Conservation (phyloP, 2,888 invertebrate species). For the Itoplectis maculator region DNA sequence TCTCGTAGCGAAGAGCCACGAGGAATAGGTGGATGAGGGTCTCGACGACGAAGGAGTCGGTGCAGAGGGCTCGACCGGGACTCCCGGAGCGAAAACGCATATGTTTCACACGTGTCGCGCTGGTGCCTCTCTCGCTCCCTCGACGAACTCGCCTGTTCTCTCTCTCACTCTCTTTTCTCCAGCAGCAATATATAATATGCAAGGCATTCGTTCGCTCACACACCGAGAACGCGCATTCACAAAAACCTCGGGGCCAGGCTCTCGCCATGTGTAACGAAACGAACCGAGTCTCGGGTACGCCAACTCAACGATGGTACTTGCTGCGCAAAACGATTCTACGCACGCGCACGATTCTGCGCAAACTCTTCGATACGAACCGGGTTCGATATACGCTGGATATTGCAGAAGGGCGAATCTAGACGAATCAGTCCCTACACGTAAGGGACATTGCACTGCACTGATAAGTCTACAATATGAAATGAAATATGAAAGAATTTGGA, state of each 20-base stretch:
- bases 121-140: neutral
- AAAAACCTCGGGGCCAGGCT: slow-evolving; percentile 62
- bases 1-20: slow-evolving; percentile 30
- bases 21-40: slow-evolving; percentile 58
- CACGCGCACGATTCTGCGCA: neutral
- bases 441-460: no score
- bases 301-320: neutral
- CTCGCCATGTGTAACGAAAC: slow-evolving; percentile 63
- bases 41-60: slow-evolving; percentile 23
- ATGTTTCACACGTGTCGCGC: slow-evolving; percentile 76
- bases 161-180: slow-evolving; percentile 34
- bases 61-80: slow-evolving; percentile 57
- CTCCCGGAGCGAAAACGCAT: slow-evolving; percentile 76
- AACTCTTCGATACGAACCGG: neutral
- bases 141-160: neutral
- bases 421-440: neutral
- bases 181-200: slow-evolving; percentile 26
- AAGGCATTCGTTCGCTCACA: slow-evolving; percentile 42
- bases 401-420: neutral
- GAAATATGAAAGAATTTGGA: no score
- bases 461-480: no score
- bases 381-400: neutral
- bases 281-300: slow-evolving; percentile 2
- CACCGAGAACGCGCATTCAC: slow-evolving; percentile 63
- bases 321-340: neutral